Evolutionary conservation across 23 tunicate species (phyloP).

Genomic region (Pegea sp.): DNA sequence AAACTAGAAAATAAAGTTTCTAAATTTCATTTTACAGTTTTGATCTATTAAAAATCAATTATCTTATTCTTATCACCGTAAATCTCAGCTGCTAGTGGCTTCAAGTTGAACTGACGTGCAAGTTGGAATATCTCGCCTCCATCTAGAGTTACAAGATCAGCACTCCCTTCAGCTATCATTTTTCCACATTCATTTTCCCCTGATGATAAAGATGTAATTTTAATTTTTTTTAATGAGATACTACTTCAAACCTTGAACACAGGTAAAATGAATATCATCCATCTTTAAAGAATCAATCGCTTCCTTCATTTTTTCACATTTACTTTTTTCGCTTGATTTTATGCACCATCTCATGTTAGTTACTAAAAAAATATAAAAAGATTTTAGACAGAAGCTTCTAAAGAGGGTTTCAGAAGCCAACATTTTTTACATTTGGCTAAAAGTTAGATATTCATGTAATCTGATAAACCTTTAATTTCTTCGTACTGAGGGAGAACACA

Average conservation of each 20-base stretch:
- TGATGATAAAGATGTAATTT: constrained; percentile 2
- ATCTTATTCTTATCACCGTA: no score
- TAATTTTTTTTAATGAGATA: not conserved
- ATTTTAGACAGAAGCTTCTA: no score
- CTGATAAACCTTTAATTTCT: not conserved
- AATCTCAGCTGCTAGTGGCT: constrained; percentile 22
- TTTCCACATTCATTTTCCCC: constrained; percentile 5
- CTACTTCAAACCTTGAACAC: constrained; percentile 5
- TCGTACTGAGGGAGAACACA: constrained; percentile 16
- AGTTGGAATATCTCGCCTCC: constrained; percentile 29
- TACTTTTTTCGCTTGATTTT: constrained; percentile 3
- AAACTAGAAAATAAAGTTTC: no score
- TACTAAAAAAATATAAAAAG: constrained; percentile 5
- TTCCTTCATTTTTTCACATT: constrained; percentile 10
- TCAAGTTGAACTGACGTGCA: constrained; percentile 4
- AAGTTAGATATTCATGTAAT: no score
- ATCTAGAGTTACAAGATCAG: constrained; percentile 19
- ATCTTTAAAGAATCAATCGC: no score
- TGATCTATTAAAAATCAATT: no score
- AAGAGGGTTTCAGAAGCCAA: no score
- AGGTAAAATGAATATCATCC: no score
- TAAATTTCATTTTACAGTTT: no score
- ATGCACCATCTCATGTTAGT: constrained; percentile 26
- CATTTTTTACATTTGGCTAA: no score
- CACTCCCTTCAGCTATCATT: constrained; percentile 5